Evolutionary conservation across 1,140 invertebrate species (phyloP), one percentile per base, ranked within the genome.

Genomic region (Drosophila saltans): DNA sequence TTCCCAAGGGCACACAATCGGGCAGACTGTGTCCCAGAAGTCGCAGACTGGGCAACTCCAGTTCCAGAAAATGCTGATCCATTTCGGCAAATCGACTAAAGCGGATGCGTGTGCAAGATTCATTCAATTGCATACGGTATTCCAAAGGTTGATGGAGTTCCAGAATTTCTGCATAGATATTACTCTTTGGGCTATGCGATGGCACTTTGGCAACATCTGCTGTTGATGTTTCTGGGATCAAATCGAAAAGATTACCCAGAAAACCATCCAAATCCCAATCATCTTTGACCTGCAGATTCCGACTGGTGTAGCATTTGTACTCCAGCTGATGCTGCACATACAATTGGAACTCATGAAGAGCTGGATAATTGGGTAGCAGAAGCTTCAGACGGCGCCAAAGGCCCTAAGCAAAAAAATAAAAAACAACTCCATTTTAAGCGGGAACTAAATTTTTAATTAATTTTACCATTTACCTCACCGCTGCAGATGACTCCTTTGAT

Each of bases 1-100:
- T 62, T 0, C 59, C 41, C 39, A 85, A 43, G 1, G 52, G 36
- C 2, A 92, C 61, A 63, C 88, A 81, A 8, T 84, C 68, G 4
- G 91, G 91, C 1, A 92, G 66, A 60, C 91, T 92, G 64, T 92
- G 85, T 1, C 75, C 67, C 3, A 75, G 11, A n/a, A 90, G 9
- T 1, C 69, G 66, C 28, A 91, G 28, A 1, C 66, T 60, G 4
- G 84, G 80, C 16, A 92, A n/a, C 21, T 75, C 70, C 43, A 92
- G 43, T 55, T 92, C 75, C 10, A 92, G n/a, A 40, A 76, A 90
- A 55, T 92, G 91, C 30, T 78, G 62, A 1, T 80, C 78, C 30
- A 60, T 60, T 9, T 78, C 80, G 1, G 26, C 24, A 70, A 92
- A 92, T 0, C 76, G 58, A 16, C 69, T 69, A 10, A 92, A 90